Base-by-base conservation (phyloP, 1,140 invertebrate genomes). In the Heliconius himera region DNA sequence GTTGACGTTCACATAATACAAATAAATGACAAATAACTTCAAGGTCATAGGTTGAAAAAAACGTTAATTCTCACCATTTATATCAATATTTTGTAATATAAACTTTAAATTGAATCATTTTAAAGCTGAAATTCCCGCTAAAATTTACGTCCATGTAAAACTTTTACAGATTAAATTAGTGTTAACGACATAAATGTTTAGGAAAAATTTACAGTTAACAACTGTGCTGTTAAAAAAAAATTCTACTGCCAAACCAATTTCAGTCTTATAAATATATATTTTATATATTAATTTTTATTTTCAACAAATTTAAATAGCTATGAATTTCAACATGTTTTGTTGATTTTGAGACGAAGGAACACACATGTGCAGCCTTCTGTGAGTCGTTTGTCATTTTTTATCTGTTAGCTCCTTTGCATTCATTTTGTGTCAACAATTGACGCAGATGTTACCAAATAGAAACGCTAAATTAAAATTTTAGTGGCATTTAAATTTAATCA, bases 401-500 rank as follows among this genome's bases (percentile, higher is more conserved):
- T 83, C 83, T 82, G 81, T 85, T 82, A 81, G 78, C 83, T 87
- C 78, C 83, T 85, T 88, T 78, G 82, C 83, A 85, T 83, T 88
- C 86, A 88, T 81, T 89, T 85, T 86, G 84, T 91, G 90, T 90
- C 90, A 91, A 90, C 90, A 91, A 90, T 89, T 83, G 83, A 82
- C 82, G 88, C 89, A 91, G 87, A 91, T 90, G 90, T 84, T 85
- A 78, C 82, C 83, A 79, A 84, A 81, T 77, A 77, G 60, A 54
- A 74, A 71, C 51, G 70, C 41, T 22, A 75, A 76, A 75, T 79
- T 79, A 79, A 71, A 60, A 73, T 73, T 78, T 36, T 78, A 73
- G 76, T 73, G 71, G 70, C 76, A 78, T 60, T 78, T 78, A 73
- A 71, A 72, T 54, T 51, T 54, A 18, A 46, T 38, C 66, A 51